Conservation (phyloP, 2,797 vertebrate species). For the Coccyzus lansbergi region DNA sequence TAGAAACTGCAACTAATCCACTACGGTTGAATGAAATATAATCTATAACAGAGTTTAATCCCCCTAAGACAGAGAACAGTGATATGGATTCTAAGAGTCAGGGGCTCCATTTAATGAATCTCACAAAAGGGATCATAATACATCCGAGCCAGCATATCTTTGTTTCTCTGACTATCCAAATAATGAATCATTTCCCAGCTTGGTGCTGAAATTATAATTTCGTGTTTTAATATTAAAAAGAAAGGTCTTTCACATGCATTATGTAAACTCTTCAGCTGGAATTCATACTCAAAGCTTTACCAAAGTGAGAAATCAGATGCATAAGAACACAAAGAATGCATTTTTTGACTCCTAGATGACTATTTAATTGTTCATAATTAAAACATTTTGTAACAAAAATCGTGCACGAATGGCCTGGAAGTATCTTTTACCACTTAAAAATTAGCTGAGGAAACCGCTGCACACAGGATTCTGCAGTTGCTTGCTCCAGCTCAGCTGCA, state of each 20-base stretch:
- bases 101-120: slow-evolving; percentile 72
- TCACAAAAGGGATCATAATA: slow-evolving; percentile 70
- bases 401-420: slow-evolving; percentile 19
- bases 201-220: slow-evolving; percentile 53
- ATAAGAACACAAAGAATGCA: slow-evolving; percentile 2
- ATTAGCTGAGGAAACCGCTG: not conserved
- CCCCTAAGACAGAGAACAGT: slow-evolving; percentile 70
- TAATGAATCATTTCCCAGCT: slow-evolving; percentile 64
- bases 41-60: slow-evolving; percentile 73
- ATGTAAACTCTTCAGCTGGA: slow-evolving; percentile 36
- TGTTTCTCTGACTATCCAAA: slow-evolving; percentile 67
- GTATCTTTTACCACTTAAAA: not conserved
- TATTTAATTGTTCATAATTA: slow-evolving; percentile 68
- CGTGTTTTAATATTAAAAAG: slow-evolving; percentile 58
- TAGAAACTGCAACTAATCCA: slow-evolving; percentile 83
- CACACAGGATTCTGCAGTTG: not conserved
- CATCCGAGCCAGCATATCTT: slow-evolving; percentile 50
- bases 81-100: slow-evolving; percentile 72
- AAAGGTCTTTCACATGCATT: slow-evolving; percentile 36
- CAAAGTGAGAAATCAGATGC: slow-evolving; percentile 5
- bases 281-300: not conserved
- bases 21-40: slow-evolving; percentile 79
- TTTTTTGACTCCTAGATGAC: slow-evolving; percentile 41
- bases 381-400: slow-evolving; percentile 56
- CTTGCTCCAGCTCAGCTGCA: slow-evolving; percentile 3